Evolutionary conservation across 2,888 invertebrate species (phyloP), one percentile per base, ranked within the genome.

Genomic region (Drosophila atripex): DNA sequence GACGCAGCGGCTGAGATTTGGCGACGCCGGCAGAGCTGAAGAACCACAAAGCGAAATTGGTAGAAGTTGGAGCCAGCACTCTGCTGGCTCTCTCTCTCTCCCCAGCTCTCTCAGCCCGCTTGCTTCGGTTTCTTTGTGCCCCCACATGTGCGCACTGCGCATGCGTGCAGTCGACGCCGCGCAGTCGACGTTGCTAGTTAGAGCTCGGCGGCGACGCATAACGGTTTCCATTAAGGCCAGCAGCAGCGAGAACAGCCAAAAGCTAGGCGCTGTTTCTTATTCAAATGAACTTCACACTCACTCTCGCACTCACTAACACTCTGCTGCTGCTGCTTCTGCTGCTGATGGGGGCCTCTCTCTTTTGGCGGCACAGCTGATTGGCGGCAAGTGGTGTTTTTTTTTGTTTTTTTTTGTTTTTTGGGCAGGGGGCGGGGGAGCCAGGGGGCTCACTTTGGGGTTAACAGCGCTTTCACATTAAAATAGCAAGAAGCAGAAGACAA

Each of bases 141-240:
- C 23, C 53, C 75, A 80, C 78, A 80, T 86, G 84, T 86, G 86
- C 85, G 87, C 87, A 86, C 16, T 87, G 78, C 51, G 70, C 87
- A 86, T 87, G 78, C 51, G 70, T 65, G 65, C 58, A 56, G 65
- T 55, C 45, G 58, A 35, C 58, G 79, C 28, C 2, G 30, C 50
- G 59, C 30, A 57, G 41, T 43, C 30, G 70, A 38, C 51, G 47
- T 60, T 77, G 77, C 70, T 76, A 76, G 78, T 80, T 76, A 68
- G 64, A 75, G 80, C 80, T 75, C 66, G 63, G 46, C 53, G 39
- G 53, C 46, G 70, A 74, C 80, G 88, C 83, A 90, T 91, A 91
- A 91, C 91, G 91, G 91, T 91, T 90, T 90, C 85, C 89, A 90
- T 90, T 90, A 90, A 90, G 90, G 91, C 90, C 91, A 90, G 5